Base-by-base conservation (phyloP, 2,888 invertebrate species). In the Arrhopalites spinosus region DNA sequence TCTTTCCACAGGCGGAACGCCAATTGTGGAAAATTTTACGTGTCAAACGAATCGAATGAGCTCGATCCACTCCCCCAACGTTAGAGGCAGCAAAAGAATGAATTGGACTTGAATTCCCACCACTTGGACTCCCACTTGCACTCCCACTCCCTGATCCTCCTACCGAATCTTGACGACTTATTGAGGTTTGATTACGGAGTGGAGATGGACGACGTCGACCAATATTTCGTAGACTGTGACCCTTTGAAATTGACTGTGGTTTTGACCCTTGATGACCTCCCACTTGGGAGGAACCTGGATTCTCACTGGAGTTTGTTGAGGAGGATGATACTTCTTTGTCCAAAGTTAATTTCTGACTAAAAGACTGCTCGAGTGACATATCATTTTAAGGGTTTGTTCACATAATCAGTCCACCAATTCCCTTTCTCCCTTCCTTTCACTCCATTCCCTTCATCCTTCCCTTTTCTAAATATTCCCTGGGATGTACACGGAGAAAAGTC, bases 1-100 rank as follows among this genome's bases (percentile, higher is more conserved):
- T 92, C 84, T 90, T 90, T 85, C 91, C 92, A 86, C 92, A 92
- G 83, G 91, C 92, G 82, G 90, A 90, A 81, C 89, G 88, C 91
- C 91, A 92, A 84, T 91, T 91, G 8, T 90, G 88, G 84, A 92
- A 91, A 84, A 91, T 90, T 84, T 91, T 91, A 70, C 90, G 87
- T 3, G 91, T 91, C 77, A 91, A 74, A 23, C 79, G 76, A 25
- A 81, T 78, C 25, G 82, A 79, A 63, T 82, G 80, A 11, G 75
- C 76, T 70, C 80, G 76, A 66, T 83, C 83, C 13, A 79, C 68
- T 25, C 79, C 77, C 68, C 77, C 71, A 43, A 77, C 76, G 75
- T 77, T 76, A 23, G 81, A 79, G 0, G 80, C 75, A 25, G 79
- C 70, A 69, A 73, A 77, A 7, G 75, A 43, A 47, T 73, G 61